These are phyloP conservation scores for Oedothorax gibbosus DNA, from an alignment of 1,140 invertebrate genomes.

Conservation along the genomic window DNA sequence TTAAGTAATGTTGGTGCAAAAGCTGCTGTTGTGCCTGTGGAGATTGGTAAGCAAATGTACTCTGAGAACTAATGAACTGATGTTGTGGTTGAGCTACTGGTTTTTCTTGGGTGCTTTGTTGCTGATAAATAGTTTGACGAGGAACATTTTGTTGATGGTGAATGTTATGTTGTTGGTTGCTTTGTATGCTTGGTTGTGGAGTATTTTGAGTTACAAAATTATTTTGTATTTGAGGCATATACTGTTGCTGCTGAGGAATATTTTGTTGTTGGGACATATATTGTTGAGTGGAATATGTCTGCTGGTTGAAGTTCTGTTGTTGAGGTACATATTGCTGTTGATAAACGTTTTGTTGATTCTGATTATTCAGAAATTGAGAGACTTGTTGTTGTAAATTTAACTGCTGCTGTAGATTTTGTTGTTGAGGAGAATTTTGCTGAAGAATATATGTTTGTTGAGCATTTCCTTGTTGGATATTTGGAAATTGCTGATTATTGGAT, in stretches of 20 bases:
- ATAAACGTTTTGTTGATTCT: not conserved
- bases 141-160: not conserved
- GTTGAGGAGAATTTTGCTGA: constrained; percentile 23
- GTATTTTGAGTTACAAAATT: not conserved
- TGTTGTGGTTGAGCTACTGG: not conserved
- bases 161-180: not conserved
- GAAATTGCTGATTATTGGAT: too few relatives aligned
- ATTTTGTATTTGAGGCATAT: constrained; percentile 5
- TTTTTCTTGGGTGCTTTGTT: not conserved
- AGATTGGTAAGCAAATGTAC: not conserved
- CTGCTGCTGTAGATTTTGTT: constrained; percentile 9
- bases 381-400: constrained; percentile 1
- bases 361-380: not conserved
- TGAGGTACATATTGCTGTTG: constrained; percentile 7
- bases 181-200: not conserved
- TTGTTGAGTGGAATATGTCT: not conserved
- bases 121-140: constrained; percentile 13
- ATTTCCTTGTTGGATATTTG: not conserved
- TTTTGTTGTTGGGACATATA: not conserved
- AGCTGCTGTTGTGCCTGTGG: constrained; percentile 21
- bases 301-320: not conserved
- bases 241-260: not conserved
- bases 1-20: constrained; percentile 1
- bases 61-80: not conserved
- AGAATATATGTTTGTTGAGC: constrained; percentile 14